phyloP scores from a whole-genome alignment of 64 coral and sea anemone species.

The Catalaphyllia jardinei region DNA sequence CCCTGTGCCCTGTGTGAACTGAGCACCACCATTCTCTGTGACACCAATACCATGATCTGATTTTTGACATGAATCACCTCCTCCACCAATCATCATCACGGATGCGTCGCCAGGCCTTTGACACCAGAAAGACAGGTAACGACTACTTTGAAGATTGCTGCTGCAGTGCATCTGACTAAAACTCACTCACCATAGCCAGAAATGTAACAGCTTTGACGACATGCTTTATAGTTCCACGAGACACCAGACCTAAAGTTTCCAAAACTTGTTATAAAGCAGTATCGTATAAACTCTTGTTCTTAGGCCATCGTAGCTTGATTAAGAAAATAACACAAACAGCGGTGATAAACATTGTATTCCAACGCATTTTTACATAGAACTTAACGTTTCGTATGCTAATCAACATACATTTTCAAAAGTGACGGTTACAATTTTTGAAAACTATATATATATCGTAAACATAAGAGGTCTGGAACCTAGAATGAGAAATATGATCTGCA shows the following conservation, averaged over 20 bases:
- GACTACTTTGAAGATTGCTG: conserved; percentile 38
- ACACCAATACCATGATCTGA: conserved; percentile 68
- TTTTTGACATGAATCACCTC: conserved; percentile 22
- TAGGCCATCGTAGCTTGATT: too few relatives aligned
- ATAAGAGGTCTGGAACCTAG: too few relatives aligned
- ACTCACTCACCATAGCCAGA: conserved; percentile 1
- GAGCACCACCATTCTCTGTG: background rate
- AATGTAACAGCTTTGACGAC: conserved; percentile 22
- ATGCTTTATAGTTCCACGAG: conserved; percentile 35
- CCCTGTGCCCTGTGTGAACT: background rate
- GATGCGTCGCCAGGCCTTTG: conserved; percentile 64
- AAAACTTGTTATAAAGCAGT: conserved; percentile 40
- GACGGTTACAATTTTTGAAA: too few relatives aligned
- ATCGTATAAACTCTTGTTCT: too few relatives aligned
- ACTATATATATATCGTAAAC: too few relatives aligned
- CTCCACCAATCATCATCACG: conserved; percentile 78
- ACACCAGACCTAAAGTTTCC: conserved; percentile 23
- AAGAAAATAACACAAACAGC: too few relatives aligned
- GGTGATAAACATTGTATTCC: too few relatives aligned
- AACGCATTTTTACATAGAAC: too few relatives aligned
- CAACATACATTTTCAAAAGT: too few relatives aligned
- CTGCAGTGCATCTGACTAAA: conserved; percentile 35
- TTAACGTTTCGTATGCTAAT: too few relatives aligned
- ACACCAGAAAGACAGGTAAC: conserved; percentile 61
- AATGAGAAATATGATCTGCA: too few relatives aligned